Percentiles rank a stretch among this genome's conserved stretches.
phyloP scores from a whole-genome alignment of 2,888 invertebrate species.

The Eupithecia exiguata region DNA sequence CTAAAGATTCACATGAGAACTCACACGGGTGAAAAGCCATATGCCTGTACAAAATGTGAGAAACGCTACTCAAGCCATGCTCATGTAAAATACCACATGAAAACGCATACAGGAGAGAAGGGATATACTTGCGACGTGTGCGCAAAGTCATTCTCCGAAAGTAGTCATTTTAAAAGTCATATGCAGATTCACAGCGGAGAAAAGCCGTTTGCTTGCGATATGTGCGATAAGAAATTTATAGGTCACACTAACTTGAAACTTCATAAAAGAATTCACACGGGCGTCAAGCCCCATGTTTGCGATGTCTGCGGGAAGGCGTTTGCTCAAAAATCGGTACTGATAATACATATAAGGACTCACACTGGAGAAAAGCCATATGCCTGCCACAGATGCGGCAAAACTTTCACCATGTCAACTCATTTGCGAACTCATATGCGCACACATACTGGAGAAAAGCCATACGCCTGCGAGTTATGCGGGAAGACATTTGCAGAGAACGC shows the following conservation, averaged over 20 bases:
- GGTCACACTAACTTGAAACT: slow-evolving; percentile 33
- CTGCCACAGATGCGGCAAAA: slow-evolving; percentile 30
- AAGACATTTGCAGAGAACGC: slow-evolving; percentile 32
- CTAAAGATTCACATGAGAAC: slow-evolving; percentile 30
- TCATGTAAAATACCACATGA: slow-evolving; percentile 33
- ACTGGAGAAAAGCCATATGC: slow-evolving; percentile 34
- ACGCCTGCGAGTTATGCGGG: slow-evolving; percentile 32
- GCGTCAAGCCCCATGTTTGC: slow-evolving; percentile 30
- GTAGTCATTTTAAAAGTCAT: slow-evolving; percentile 32
- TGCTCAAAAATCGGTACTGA: slow-evolving; percentile 31
- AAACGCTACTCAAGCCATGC: slow-evolving; percentile 27
- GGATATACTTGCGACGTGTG: slow-evolving; percentile 28
- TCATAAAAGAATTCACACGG: slow-evolving; percentile 28
- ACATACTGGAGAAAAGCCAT: slow-evolving; percentile 31
- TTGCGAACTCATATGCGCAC: slow-evolving; percentile 28
- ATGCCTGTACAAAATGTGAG: slow-evolving; percentile 29
- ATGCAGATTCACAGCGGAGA: slow-evolving; percentile 31
- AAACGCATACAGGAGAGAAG: slow-evolving; percentile 26
- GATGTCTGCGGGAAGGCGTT: slow-evolving; percentile 32
- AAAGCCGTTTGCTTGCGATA: slow-evolving; percentile 33
- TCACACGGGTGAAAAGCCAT: slow-evolving; percentile 35
- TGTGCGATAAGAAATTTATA: slow-evolving; percentile 33
- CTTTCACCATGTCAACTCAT: slow-evolving; percentile 30
- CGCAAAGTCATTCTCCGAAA: slow-evolving; percentile 29
- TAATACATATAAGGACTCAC: slow-evolving; percentile 31